Base-by-base conservation (phyloP, 2,113 vertebrate species). In the Oncorhynchus nerka region DNA sequence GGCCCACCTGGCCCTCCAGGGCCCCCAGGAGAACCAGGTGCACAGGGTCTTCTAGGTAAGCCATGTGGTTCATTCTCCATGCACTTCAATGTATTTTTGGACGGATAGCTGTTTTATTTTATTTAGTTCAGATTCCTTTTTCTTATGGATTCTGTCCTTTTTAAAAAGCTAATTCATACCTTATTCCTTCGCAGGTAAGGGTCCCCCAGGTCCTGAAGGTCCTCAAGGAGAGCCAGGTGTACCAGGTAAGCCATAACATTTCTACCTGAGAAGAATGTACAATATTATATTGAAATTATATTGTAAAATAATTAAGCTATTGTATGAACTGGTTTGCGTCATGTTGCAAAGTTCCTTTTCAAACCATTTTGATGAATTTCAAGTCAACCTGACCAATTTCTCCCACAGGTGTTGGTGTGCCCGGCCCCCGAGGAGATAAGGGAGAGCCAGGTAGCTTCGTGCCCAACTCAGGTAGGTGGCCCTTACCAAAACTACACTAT, bases 361-460 rank as follows among this genome's bases (percentile, higher is more conserved):
- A 55, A 16, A 55, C 3, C 49, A 13, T 4, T 16, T 16, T 55
- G 12, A 55, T 55, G 16, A 16, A 55, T 55, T 39, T 73, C 16
- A 61, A 20, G 28, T 15, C 24, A 34, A 20, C 71, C 51, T 7
- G 15, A 28, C 32, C n/a, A 15, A 0, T 55, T 59, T 16, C 61
- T 49, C 22, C 20, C 0, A 51, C 82, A 97, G 96, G 96, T 77
- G 81, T 94, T 81, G 94, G 95, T 71, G 48, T 79, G 7, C 95
- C 94, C 81, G 97, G 97, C 84, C 91, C 94, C n/a, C 93, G 87
- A 66, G 97, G 97, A 39, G 86, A 91, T 12, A 95, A 91, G 70
- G 96, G 95, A 70, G 92, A 92, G 6, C 89, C 93, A 32, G 97
- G 96, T 81, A 94, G 93, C 77, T 94, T 95, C 83, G 81, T 93